Percentiles rank a stretch among this genome's conserved stretches.
Evolutionary conservation across 2,797 vertebrate genomes (phyloP).

Genomic region (Austrolebias charrua): DNA sequence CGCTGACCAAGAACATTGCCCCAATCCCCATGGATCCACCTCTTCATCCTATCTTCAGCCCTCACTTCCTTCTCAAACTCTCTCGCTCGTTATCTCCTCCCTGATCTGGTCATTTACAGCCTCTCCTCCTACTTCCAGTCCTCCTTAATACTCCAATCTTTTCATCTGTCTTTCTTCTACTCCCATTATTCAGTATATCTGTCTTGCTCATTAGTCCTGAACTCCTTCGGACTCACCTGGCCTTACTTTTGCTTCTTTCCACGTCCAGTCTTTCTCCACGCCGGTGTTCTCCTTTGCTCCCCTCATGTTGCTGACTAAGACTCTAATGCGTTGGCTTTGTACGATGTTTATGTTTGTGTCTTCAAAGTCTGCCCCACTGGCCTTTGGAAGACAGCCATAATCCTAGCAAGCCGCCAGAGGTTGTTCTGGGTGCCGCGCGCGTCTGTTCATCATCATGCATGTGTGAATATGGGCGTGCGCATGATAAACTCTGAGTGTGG

Average conservation of each 20-base stretch:
- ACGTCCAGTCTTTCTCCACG: conserved; percentile 19
- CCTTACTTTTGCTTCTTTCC: conserved; percentile 38
- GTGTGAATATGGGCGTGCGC: conserved; percentile 60
- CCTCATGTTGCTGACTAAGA: conserved; percentile 68
- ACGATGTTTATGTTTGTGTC: conserved; percentile 72
- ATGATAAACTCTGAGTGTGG: conserved; percentile 41
- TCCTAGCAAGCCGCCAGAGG: conserved; percentile 51
- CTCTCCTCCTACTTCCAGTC: conserved; percentile 45
- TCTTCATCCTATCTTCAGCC: conserved; percentile 63
- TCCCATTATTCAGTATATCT: conserved; percentile 65
- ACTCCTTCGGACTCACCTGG: conserved; percentile 58
- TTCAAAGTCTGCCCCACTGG: conserved; percentile 68
- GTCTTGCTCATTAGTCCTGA: conserved; percentile 70
- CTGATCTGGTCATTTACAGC: conserved; percentile 51
- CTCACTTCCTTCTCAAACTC: conserved; percentile 58
- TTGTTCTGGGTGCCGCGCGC: conserved; percentile 40
- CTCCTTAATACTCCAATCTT: conserved; percentile 51
- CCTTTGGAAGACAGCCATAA: conserved; percentile 70
- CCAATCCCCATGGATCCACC: conserved; percentile 70
- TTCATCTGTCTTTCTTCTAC: conserved; percentile 60
- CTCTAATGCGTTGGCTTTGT: conserved; percentile 67
- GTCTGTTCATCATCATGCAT: conserved; percentile 54
- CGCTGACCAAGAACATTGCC: conserved; percentile 78
- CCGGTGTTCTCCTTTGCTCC: conserved; percentile 45
- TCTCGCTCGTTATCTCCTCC: conserved; percentile 61